These are phyloP conservation scores for Drosophila cardini DNA, from an alignment of 1,140 invertebrate genomes.

Conservation along the genomic window DNA sequence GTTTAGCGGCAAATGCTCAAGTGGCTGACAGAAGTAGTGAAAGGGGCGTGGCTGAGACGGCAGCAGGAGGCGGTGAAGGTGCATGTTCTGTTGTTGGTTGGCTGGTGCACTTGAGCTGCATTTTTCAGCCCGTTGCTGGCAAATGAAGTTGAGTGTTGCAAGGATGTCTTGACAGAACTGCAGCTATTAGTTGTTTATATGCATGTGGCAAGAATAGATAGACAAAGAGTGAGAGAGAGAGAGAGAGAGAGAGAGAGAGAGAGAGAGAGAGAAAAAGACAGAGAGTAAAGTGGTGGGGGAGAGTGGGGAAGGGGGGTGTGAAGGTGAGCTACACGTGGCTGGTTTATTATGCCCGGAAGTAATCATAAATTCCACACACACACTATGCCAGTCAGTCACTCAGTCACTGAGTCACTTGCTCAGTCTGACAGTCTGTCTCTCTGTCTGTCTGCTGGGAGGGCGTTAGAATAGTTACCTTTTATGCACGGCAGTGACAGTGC, in stretches of 20 bases:
- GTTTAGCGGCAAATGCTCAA: conserved; percentile 47
- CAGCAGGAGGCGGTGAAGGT: conserved; percentile 21
- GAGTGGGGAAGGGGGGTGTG: neutral
- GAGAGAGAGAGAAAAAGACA: neutral
- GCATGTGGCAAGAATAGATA: conserved; percentile 58
- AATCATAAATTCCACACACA: conserved; percentile 77
- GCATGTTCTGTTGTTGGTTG: no score
- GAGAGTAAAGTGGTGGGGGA: no score
- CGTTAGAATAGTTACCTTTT: conserved; percentile 61
- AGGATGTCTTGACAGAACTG: conserved; percentile 62
- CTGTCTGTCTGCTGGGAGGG: conserved; percentile 38
- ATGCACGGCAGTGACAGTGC: conserved; percentile 25
- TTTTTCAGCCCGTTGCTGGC: conserved; percentile 50
- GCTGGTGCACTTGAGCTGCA: conserved; percentile 61
- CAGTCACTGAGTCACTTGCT: conserved; percentile 27
- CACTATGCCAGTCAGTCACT: conserved; percentile 47
- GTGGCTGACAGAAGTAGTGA: conserved; percentile 14
- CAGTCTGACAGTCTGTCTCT: conserved; percentile 22
- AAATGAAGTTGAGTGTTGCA: conserved; percentile 51
- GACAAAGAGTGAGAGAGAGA: no score
- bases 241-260: no score
- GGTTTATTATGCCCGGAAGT: conserved; percentile 78
- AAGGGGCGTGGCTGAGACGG: neutral
- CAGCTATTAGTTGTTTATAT: conserved; percentile 73
- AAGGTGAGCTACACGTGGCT: conserved; percentile 61